phyloP scores from a whole-genome alignment of 1,140 invertebrate genomes.

The Zaprionus nigranus region DNA sequence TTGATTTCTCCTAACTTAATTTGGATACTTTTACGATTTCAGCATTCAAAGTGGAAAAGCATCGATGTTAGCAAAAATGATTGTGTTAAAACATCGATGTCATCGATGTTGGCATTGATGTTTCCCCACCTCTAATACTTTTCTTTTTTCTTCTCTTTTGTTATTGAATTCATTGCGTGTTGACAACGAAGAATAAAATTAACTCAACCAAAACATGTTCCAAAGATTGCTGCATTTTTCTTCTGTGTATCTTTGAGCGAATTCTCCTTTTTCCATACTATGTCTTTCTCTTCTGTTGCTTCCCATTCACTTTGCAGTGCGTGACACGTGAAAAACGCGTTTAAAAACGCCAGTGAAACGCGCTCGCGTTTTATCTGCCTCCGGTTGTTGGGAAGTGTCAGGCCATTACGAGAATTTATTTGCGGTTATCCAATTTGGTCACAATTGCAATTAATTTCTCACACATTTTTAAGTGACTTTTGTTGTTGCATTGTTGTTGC shows the following conservation, averaged over 20 bases:
- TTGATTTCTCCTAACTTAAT: no score
- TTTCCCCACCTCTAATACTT: no score
- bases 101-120: no score
- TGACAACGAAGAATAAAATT: no score
- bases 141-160: no score
- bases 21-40: no score
- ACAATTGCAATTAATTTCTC: constrained; percentile 77
- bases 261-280: neutral
- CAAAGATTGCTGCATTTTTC: no score
- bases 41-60: no score
- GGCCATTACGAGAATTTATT: constrained; percentile 55
- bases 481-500: constrained; percentile 20
- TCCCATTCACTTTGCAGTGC: constrained; percentile 8
- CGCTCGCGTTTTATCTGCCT: constrained; percentile 12
- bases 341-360: constrained; percentile 24
- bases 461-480: constrained; percentile 68
- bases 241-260: neutral
- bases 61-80: no score
- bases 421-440: constrained; percentile 69
- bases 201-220: no score
- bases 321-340: constrained; percentile 30
- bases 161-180: no score
- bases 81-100: no score
- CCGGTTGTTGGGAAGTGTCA: constrained; percentile 37
- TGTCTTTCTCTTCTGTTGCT: neutral